These are phyloP conservation scores for Phallusia fumigata DNA, from an alignment of 23 tunicate genomes.

Conservation along the genomic window DNA sequence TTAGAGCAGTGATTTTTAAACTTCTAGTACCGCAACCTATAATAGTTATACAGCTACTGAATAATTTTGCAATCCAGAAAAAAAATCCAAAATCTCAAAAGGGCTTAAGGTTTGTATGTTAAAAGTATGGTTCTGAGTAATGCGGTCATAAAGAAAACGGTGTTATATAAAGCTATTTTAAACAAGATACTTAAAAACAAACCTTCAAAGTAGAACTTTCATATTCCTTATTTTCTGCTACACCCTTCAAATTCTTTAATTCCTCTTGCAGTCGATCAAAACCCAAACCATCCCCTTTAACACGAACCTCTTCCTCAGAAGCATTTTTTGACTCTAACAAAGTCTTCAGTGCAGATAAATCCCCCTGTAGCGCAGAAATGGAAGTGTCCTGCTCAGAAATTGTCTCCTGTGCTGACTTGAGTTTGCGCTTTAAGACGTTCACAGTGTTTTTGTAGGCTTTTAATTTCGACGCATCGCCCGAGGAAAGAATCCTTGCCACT, in stretches of 20 bases:
- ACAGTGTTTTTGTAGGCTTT: constrained; percentile 86
- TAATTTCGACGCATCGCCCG: constrained; percentile 47
- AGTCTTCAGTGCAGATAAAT: not conserved
- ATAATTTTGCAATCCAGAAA: no score
- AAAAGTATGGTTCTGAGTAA: no score
- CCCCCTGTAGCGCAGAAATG: not conserved
- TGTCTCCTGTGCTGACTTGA: constrained; percentile 43
- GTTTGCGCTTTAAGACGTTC: constrained; percentile 45
- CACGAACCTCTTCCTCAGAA: not conserved
- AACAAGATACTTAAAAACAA: not conserved
- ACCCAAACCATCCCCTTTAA: not conserved
- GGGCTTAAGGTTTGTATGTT: no score
- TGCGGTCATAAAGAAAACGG: no score
- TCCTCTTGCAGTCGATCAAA: constrained; percentile 11
- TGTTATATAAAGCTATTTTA: not conserved
- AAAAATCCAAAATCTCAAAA: no score
- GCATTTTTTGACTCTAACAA: not conserved
- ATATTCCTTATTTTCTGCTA: not conserved
- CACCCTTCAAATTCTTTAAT: constrained; percentile 16
- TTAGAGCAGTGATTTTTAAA: no score
- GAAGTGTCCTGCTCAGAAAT: not conserved
- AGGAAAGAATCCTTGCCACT: constrained; percentile 31
- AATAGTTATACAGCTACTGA: no score
- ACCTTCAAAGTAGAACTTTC: constrained; percentile 9
- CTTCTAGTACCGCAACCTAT: no score